Percentiles rank a stretch among this genome's conserved stretches.
Conservation (phyloP, 1,140 invertebrate genomes). For the Platyura marginata region DNA sequence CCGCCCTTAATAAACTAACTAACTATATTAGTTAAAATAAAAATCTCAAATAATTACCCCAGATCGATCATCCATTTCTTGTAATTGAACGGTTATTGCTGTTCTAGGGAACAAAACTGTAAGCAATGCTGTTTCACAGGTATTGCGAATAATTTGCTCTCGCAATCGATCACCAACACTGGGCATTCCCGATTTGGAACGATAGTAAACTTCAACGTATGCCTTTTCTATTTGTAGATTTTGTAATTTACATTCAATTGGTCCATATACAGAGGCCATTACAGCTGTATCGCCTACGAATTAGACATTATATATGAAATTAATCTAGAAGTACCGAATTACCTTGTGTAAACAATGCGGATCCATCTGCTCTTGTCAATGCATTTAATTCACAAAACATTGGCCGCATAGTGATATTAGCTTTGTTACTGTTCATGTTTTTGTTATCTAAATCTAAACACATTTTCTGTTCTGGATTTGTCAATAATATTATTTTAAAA, state of each 20-base stretch:
- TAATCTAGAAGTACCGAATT: conserved; percentile 8
- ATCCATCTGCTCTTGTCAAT: conserved; percentile 53
- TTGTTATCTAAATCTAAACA: no score
- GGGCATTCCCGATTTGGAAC: conserved; percentile 54
- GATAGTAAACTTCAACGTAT: conserved; percentile 56
- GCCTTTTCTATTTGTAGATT: conserved; percentile 65
- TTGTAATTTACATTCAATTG: conserved; percentile 54
- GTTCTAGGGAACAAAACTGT: conserved; percentile 55
- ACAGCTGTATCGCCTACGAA: conserved; percentile 56
- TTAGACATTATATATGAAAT: conserved; percentile 6
- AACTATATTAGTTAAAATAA: background rate
- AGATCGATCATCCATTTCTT: conserved; percentile 72
- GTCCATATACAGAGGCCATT: conserved; percentile 63
- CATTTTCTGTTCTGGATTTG: no score
- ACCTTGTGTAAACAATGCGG: conserved; percentile 51
- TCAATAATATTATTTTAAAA: no score
- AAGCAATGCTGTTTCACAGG: conserved; percentile 52
- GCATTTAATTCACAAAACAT: conserved; percentile 49
- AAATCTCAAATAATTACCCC: conserved; percentile 44
- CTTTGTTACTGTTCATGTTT: no score
- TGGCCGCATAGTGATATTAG: conserved; percentile 12
- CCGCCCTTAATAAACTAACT: background rate
- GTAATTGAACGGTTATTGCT: conserved; percentile 55
- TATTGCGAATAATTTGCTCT: conserved; percentile 55
- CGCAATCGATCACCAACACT: conserved; percentile 49